phyloP scores from a whole-genome alignment of 2,797 vertebrate species.

The Chiropotes sagulatus region DNA sequence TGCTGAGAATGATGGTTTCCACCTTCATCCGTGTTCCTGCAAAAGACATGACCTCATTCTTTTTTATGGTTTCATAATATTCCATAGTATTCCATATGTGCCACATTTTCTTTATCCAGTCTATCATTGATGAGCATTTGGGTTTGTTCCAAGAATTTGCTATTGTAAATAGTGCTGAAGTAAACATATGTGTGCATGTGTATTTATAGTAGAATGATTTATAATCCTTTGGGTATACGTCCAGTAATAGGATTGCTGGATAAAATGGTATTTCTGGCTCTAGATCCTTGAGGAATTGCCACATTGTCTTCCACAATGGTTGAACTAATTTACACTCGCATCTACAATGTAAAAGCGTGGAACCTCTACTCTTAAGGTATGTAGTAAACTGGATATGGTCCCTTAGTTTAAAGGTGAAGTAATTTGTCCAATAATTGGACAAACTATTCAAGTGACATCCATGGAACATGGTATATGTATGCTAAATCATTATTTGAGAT shows the following conservation, averaged over 20 bases:
- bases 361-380: neutral
- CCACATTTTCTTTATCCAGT: neutral
- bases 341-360: neutral
- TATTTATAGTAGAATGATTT: neutral
- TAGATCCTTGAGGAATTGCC: neutral
- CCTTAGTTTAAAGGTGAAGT: constrained; percentile 3
- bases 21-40: neutral
- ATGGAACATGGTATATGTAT: neutral
- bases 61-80: neutral
- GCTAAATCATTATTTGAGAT: neutral
- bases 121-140: too few species aligned
- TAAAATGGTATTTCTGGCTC: neutral
- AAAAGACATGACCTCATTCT: neutral
- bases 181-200: neutral
- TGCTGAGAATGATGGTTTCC: neutral
- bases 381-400: neutral
- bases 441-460: neutral
- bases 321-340: neutral
- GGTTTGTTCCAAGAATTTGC: neutral
- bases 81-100: neutral
- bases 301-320: neutral
- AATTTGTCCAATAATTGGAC: neutral
- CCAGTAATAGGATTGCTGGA: neutral
- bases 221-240: neutral
- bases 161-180: neutral